phyloP scores from a whole-genome alignment of 2,888 invertebrate species.

The Marronus borbonicus region DNA sequence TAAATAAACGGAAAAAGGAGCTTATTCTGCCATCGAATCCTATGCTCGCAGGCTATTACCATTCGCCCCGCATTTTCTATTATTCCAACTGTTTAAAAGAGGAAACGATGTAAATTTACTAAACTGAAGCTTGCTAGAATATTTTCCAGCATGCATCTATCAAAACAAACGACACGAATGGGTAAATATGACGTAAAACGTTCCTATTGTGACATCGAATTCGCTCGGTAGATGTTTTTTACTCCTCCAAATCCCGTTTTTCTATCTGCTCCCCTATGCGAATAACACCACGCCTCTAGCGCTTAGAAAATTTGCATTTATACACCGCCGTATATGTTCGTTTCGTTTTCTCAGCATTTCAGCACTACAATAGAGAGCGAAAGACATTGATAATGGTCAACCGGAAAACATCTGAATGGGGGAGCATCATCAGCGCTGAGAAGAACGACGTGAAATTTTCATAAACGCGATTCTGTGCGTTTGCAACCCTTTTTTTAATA shows the following conservation, averaged over 20 bases:
- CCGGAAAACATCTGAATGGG: constrained; percentile 37
- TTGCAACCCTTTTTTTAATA: constrained; percentile 38
- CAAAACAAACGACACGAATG: too few species aligned
- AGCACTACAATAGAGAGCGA: constrained; percentile 14
- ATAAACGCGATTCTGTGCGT: constrained; percentile 5
- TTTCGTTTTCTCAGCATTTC: not conserved
- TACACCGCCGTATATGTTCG: not conserved
- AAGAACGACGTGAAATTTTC: constrained; percentile 37
- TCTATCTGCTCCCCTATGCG: too few species aligned
- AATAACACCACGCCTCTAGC: not conserved
- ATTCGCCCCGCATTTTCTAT: not conserved
- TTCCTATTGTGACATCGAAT: too few species aligned
- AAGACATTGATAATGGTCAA: constrained; percentile 43
- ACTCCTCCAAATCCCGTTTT: too few species aligned
- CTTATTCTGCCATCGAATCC: too few species aligned
- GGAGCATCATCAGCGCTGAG: constrained; percentile 38
- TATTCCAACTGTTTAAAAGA: not conserved
- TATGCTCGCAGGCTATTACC: too few species aligned
- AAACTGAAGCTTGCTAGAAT: too few species aligned
- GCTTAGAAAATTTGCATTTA: constrained; percentile 26
- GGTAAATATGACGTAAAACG: too few species aligned
- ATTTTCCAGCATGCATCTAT: too few species aligned
- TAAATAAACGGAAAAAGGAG: too few species aligned
- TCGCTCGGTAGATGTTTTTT: too few species aligned
- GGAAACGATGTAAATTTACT: too few species aligned